Conservation (phyloP, 1,140 invertebrate species). For the Papilio glaucus region DNA sequence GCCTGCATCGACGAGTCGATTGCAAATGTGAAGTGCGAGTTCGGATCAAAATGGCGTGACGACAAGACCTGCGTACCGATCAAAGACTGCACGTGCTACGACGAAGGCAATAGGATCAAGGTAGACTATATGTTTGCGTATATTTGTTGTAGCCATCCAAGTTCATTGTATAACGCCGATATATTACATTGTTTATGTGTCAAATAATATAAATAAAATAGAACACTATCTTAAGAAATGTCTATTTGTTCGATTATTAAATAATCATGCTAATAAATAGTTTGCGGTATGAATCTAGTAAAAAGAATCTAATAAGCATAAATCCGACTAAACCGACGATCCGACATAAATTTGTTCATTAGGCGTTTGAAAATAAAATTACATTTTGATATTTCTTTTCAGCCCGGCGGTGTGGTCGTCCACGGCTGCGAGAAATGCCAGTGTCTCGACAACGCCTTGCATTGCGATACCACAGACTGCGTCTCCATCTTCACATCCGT, state of each 20-base stretch:
- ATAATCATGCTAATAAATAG: no score
- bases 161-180: no score
- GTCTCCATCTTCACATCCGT: constrained; percentile 40
- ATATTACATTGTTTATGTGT: no score
- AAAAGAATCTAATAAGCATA: no score
- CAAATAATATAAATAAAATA: no score
- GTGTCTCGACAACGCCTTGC: constrained; percentile 89
- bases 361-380: constrained; percentile 3
- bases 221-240: no score
- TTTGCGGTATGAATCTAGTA: no score
- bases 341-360: constrained; percentile 32
- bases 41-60: constrained; percentile 85
- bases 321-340: no score
- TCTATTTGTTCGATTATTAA: no score
- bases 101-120: constrained; percentile 86
- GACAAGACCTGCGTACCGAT: constrained; percentile 87
- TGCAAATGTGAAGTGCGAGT: constrained; percentile 61
- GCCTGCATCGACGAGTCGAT: constrained; percentile 68
- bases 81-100: constrained; percentile 88
- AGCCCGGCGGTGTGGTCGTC: constrained; percentile 86
- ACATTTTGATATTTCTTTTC: constrained; percentile 39
- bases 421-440: constrained; percentile 88
- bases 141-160: no score
- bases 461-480: constrained; percentile 85
- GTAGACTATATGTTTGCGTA: no score